phyloP scores from a whole-genome alignment of 2,888 invertebrate species.

The Hirtodrosophila duncani region DNA sequence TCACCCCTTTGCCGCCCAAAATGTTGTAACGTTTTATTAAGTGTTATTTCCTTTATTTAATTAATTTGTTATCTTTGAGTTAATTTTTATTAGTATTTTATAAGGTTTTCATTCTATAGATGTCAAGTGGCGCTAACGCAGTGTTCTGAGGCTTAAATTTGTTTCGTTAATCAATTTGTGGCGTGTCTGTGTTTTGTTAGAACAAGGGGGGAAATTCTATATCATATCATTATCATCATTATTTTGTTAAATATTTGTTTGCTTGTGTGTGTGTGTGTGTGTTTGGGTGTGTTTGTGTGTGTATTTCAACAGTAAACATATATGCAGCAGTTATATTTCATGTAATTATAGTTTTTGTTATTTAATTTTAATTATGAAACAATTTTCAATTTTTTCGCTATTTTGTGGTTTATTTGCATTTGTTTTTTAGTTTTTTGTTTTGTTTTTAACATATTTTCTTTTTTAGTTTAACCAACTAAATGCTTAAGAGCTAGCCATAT shows the following conservation, averaged over 20 bases:
- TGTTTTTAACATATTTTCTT: slow-evolving; percentile 39
- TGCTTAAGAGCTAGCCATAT: slow-evolving; percentile 56
- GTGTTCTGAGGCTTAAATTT: no score
- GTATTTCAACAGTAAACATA: slow-evolving; percentile 65
- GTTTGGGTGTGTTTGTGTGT: slow-evolving; percentile 32
- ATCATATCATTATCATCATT: slow-evolving; percentile 27
- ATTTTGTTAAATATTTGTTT: slow-evolving; percentile 9
- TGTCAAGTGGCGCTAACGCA: slow-evolving; percentile 32
- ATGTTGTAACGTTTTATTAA: neutral
- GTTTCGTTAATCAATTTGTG: no score
- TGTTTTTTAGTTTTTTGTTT: slow-evolving; percentile 27
- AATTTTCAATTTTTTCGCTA: slow-evolving; percentile 19
- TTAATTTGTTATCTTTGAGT: neutral
- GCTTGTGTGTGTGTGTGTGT: slow-evolving; percentile 31
- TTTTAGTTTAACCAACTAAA: slow-evolving; percentile 45
- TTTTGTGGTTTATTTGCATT: slow-evolving; percentile 14
- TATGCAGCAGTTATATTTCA: slow-evolving; percentile 60
- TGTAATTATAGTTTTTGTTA: slow-evolving; percentile 38
- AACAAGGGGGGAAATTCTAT: neutral
- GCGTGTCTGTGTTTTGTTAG: slow-evolving; percentile 6
- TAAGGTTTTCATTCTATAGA: slow-evolving; percentile 24
- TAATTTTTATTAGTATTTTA: slow-evolving; percentile 13
- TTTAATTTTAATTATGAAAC: slow-evolving; percentile 24
- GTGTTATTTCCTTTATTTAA: neutral
- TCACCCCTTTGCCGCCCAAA: no score